Evolutionary conservation across 2,797 vertebrate genomes (phyloP).

Genomic region (Numenius phaeopus): DNA sequence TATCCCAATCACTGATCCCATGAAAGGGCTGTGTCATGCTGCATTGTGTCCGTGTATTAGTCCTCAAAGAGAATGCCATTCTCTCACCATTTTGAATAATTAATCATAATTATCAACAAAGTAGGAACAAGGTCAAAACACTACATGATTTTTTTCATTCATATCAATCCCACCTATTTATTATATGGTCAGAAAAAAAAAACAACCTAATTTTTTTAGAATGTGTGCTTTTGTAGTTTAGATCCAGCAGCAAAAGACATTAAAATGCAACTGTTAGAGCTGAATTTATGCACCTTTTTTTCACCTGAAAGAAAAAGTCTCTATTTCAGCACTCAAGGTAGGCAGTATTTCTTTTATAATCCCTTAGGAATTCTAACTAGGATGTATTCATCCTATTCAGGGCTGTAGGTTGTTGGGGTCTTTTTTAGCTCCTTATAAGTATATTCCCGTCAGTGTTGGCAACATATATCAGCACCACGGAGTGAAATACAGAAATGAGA

Average conservation of each 20-base stretch:
- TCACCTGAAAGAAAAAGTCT: constrained; percentile 14
- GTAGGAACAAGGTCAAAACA: not conserved
- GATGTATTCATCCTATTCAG: constrained; percentile 8
- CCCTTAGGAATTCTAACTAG: constrained; percentile 43
- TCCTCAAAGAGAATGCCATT: not conserved
- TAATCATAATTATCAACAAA: constrained; percentile 33
- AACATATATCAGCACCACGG: constrained; percentile 7
- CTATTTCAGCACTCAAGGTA: constrained; percentile 48
- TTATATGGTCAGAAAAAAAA: not conserved
- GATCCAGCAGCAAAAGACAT: constrained; percentile 21
- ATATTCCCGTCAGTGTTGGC: constrained; percentile 49
- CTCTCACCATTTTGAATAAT: not conserved
- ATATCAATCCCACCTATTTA: not conserved
- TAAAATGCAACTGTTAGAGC: not conserved
- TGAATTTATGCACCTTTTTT: not conserved
- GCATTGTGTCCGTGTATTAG: not conserved
- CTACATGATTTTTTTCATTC: not conserved
- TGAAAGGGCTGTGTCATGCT: not conserved
- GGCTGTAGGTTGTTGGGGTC: not conserved
- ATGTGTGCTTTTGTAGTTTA: not conserved
- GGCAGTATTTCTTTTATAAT: constrained; percentile 32
- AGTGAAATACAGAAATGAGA: constrained; percentile 66
- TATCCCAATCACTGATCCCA: not conserved
- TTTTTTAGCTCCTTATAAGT: constrained; percentile 54
- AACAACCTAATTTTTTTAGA: not conserved